A percentile compares a stretch with the other conserved stretches of the same genome.
Evolutionary conservation across 2,888 invertebrate genomes (phyloP).

Genomic region (Nineta flava): DNA sequence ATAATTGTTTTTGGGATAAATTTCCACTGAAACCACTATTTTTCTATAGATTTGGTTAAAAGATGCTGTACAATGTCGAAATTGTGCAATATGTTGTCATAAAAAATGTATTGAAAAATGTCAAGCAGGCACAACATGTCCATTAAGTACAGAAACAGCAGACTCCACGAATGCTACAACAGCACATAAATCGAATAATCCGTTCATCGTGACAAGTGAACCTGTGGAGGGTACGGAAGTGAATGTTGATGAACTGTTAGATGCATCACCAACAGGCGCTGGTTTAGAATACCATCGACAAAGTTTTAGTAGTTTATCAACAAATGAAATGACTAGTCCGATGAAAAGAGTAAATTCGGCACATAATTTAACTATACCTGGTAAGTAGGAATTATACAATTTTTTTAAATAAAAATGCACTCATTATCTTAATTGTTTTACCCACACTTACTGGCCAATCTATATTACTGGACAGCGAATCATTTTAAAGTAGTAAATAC

Average conservation of each 20-base stretch:
- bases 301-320: constrained; percentile 28
- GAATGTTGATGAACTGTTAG: background rate
- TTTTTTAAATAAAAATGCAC: background rate
- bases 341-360: constrained; percentile 57
- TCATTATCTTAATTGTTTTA: background rate
- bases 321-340: constrained; percentile 27
- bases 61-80: constrained; percentile 82
- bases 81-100: constrained; percentile 84
- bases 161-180: background rate
- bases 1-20: too few species aligned
- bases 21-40: too few species aligned
- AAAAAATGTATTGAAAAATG: constrained; percentile 89
- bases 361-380: constrained; percentile 49
- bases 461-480: too few species aligned
- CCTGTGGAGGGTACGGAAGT: constrained; percentile 1
- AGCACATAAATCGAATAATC: background rate
- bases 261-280: background rate
- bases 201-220: constrained; percentile 12
- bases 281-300: constrained; percentile 19
- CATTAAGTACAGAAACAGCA: constrained; percentile 20
- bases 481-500: too few species aligned
- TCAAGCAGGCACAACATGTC: constrained; percentile 52
- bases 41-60: constrained; percentile 77
- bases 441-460: too few species aligned
- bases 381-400: constrained; percentile 19